Conservation (phyloP, 2,113 vertebrate genomes). For the Amblyopsis rosae region DNA sequence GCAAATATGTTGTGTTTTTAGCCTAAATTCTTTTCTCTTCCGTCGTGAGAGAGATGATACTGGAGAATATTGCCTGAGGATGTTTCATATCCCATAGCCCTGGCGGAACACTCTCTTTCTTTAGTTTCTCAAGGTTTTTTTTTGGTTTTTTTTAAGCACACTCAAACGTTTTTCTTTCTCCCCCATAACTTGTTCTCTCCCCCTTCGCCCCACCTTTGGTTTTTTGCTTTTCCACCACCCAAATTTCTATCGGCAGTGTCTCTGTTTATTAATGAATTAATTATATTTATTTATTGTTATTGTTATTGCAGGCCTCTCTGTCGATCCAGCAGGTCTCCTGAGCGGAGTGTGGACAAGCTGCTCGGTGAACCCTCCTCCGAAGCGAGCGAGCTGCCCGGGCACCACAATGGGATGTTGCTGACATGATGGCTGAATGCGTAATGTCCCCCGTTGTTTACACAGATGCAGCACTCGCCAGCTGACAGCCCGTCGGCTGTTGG, state of each 20-base stretch:
- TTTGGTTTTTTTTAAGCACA: slow-evolving; percentile 25
- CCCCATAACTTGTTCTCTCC: neutral
- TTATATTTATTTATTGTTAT: too few relatives aligned
- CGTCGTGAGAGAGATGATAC: slow-evolving; percentile 57
- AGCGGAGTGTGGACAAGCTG: slow-evolving; percentile 35
- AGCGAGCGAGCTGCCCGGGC: slow-evolving; percentile 12
- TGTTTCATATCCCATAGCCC: slow-evolving; percentile 67
- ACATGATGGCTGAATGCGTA: slow-evolving; percentile 40
- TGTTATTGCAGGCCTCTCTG: slow-evolving; percentile 19
- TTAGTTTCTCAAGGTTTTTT: slow-evolving; percentile 23
- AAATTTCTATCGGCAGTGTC: slow-evolving; percentile 5
- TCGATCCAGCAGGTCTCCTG: slow-evolving; percentile 35
- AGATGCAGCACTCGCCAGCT: slow-evolving; percentile 28
- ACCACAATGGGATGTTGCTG: slow-evolving; percentile 30
- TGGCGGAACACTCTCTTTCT: slow-evolving; percentile 44
- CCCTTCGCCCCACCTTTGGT: neutral
- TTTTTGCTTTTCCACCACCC: neutral
- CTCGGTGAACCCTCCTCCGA: slow-evolving; percentile 1
- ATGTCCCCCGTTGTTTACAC: slow-evolving; percentile 47
- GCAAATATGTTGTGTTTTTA: neutral
- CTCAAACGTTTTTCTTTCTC: neutral
- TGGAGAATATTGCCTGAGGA: slow-evolving; percentile 67
- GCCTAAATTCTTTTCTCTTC: slow-evolving; percentile 57
- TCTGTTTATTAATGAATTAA: slow-evolving; percentile 15
- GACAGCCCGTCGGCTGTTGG: slow-evolving; percentile 20